These are phyloP conservation scores for Enteromius unitaeniatus DNA, from an alignment of 2,797 vertebrate species.

Conservation along the genomic window DNA sequence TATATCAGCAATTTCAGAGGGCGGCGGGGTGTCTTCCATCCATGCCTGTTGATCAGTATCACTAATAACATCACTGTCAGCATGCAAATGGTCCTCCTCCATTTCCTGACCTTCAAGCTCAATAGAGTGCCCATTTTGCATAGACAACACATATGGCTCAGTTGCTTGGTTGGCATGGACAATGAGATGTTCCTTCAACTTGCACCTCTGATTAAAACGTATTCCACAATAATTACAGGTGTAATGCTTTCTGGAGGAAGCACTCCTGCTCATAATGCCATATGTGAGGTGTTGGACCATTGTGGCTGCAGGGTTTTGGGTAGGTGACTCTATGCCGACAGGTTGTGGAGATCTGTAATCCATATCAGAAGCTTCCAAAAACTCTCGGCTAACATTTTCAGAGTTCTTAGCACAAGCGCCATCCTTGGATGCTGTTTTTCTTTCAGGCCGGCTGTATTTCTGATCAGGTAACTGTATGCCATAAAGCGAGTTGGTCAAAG, in stretches of 20 bases:
- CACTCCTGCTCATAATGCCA: constrained; percentile 84
- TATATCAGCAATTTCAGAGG: constrained; percentile 86
- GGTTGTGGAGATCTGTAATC: constrained; percentile 71
- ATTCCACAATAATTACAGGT: constrained; percentile 85
- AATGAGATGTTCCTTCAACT: constrained; percentile 79
- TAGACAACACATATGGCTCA: constrained; percentile 61
- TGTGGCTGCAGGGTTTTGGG: constrained; percentile 76
- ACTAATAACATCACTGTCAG: constrained; percentile 64
- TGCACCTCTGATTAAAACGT: constrained; percentile 82
- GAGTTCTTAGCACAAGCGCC: constrained; percentile 2
- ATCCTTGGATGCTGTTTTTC: background rate
- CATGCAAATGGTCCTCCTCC: constrained; percentile 74
- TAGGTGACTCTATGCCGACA: constrained; percentile 77
- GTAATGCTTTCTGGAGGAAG: constrained; percentile 85
- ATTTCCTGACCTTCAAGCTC: constrained; percentile 70
- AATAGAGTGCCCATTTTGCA: constrained; percentile 56
- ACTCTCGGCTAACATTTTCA: background rate
- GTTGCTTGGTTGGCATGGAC: constrained; percentile 66
- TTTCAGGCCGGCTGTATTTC: constrained; percentile 74
- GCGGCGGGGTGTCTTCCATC: constrained; percentile 83
- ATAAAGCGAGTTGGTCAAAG: constrained; percentile 84
- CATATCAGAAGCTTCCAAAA: constrained; percentile 30
- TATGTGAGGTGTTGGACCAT: constrained; percentile 84
- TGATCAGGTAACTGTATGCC: constrained; percentile 89
- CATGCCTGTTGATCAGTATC: constrained; percentile 82